Evolutionary conservation across 1,140 invertebrate genomes (phyloP).

Genomic region (Phocides pigmalion): DNA sequence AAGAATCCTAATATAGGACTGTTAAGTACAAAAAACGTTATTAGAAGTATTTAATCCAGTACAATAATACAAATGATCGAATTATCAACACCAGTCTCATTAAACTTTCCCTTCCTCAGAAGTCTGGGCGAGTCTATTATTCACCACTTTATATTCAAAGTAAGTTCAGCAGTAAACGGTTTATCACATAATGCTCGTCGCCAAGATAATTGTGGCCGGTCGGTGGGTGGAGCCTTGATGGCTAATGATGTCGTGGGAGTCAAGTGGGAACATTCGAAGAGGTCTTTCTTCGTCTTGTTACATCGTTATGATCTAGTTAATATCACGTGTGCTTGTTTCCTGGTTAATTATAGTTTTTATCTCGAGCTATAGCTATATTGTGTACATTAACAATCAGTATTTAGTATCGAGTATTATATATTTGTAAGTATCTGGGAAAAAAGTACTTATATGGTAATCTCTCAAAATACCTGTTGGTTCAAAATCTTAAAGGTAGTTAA

Average conservation of each 20-base stretch:
- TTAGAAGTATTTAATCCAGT: too few relatives aligned
- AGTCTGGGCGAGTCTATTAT: not conserved
- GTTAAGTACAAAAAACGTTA: too few relatives aligned
- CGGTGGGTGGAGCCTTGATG: slow-evolving; percentile 41
- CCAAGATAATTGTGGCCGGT: slow-evolving; percentile 30
- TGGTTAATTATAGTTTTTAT: not conserved
- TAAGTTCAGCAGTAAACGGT: slow-evolving; percentile 3
- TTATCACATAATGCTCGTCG: slow-evolving; percentile 25
- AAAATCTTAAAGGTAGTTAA: too few relatives aligned
- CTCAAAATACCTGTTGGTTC: too few relatives aligned
- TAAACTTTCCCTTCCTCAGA: too few relatives aligned
- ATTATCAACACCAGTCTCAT: too few relatives aligned
- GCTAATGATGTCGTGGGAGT: slow-evolving; percentile 29
- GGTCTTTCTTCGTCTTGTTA: not conserved
- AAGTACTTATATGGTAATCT: too few relatives aligned
- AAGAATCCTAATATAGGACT: too few relatives aligned
- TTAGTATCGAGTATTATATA: too few relatives aligned
- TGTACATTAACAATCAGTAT: too few relatives aligned
- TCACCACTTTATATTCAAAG: slow-evolving; percentile 15
- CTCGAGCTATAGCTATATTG: not conserved
- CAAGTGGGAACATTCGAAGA: slow-evolving; percentile 21
- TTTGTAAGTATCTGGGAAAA: too few relatives aligned
- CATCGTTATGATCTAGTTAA: slow-evolving; percentile 9
- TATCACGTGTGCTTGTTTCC: not conserved
- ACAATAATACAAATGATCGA: too few relatives aligned